Percentiles rank a stretch among this genome's conserved stretches.
phyloP scores from a whole-genome alignment of 2,113 vertebrate species.

The Silurus glanis region DNA sequence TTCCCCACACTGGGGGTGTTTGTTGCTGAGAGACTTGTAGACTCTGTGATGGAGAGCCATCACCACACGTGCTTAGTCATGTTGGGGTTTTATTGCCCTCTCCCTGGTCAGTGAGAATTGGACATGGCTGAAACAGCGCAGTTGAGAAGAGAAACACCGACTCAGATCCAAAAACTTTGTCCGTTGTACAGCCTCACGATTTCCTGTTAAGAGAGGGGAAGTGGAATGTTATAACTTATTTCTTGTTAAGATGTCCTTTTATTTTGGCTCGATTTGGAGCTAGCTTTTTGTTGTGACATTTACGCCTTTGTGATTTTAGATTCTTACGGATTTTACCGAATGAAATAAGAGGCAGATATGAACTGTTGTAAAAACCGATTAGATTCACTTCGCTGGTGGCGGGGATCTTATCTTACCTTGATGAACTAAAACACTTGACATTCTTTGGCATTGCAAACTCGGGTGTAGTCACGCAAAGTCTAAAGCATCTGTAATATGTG shows the following conservation, averaged over 20 bases:
- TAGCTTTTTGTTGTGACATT: conserved; percentile 42
- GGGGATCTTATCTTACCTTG: conserved; percentile 31
- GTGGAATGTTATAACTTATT: conserved; percentile 56
- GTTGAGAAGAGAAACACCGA: conserved; percentile 1
- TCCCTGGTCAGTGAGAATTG: conserved; percentile 10
- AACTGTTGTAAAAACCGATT: conserved; percentile 33
- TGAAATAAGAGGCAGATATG: conserved; percentile 1
- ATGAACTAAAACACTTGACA: conserved; percentile 30
- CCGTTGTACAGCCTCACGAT: conserved; percentile 11
- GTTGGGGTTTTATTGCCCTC: conserved; percentile 18
- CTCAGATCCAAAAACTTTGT: conserved; percentile 1
- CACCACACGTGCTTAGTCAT: conserved; percentile 45
- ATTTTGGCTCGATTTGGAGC: conserved; percentile 56
- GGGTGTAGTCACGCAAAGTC: conserved; percentile 5
- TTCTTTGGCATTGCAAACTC: conserved; percentile 13
- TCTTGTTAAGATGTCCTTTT: conserved; percentile 51
- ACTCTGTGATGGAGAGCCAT: conserved; percentile 41
- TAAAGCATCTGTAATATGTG: conserved; percentile 16
- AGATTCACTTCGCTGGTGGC: conserved; percentile 31
- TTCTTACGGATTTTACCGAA: conserved; percentile 37
- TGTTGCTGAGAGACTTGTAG: conserved; percentile 35
- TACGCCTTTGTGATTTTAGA: conserved; percentile 36
- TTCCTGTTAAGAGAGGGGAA: conserved; percentile 39
- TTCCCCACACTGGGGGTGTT: conserved; percentile 57
- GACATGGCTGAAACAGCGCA: not conserved